phyloP scores from a whole-genome alignment of 2,888 invertebrate genomes.

The Conops quadrifasciatus region DNA sequence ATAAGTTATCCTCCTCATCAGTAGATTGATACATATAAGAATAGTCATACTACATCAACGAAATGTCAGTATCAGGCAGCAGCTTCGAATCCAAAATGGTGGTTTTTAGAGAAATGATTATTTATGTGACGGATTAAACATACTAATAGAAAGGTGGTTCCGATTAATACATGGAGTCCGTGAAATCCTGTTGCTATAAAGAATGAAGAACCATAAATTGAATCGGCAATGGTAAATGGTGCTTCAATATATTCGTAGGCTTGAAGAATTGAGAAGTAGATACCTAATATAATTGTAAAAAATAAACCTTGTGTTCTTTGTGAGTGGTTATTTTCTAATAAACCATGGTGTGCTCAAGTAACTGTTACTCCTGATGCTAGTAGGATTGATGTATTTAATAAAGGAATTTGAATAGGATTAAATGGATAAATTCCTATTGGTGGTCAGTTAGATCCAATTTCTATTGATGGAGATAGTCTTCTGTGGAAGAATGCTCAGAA shows the following conservation, averaged over 20 bases:
- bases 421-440: constrained; percentile 67
- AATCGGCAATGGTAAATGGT: constrained; percentile 59
- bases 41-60: no score
- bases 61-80: no score
- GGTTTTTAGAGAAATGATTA: constrained; percentile 68
- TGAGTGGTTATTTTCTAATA: constrained; percentile 67
- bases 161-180: constrained; percentile 76
- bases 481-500: constrained; percentile 66
- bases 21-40: constrained; percentile 64
- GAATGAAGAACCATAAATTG: no score
- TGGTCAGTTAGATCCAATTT: constrained; percentile 73
- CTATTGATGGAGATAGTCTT: constrained; percentile 68
- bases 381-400: constrained; percentile 78
- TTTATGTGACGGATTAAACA: constrained; percentile 67
- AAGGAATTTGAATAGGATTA: constrained; percentile 75
- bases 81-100: constrained; percentile 66
- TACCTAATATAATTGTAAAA: constrained; percentile 69
- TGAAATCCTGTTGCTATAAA: constrained; percentile 68
- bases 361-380: constrained; percentile 75
- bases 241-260: constrained; percentile 75
- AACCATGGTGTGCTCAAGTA: constrained; percentile 71
- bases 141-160: constrained; percentile 68
- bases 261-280: constrained; percentile 76
- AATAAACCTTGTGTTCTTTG: constrained; percentile 66
- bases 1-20: constrained; percentile 70